Percentiles rank a stretch among this genome's conserved stretches.
Conservation (phyloP, 2,888 invertebrate species). For the Drosophila stalkeri region DNA sequence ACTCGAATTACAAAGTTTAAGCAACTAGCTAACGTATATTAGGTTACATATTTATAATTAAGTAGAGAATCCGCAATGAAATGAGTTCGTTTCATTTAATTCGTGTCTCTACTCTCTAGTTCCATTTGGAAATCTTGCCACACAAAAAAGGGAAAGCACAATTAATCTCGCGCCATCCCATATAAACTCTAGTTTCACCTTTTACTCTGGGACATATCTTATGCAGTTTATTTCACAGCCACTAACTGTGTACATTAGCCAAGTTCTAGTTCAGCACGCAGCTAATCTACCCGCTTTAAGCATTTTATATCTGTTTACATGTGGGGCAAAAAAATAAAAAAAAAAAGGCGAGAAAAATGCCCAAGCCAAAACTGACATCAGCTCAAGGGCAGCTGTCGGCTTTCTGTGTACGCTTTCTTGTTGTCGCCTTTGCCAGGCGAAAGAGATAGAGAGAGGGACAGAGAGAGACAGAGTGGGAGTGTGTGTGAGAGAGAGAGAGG, state of each 20-base stretch:
- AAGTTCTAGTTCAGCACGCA: slow-evolving; percentile 28
- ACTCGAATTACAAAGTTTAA: not conserved
- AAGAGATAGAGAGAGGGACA: not conserved
- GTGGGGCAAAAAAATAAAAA: not conserved
- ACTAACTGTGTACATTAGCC: slow-evolving; percentile 14
- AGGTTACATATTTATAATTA: not conserved
- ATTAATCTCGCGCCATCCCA: not conserved
- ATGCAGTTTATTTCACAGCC: slow-evolving; percentile 14
- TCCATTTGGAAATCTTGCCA: not conserved
- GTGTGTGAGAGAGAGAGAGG: not conserved
- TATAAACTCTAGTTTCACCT: slow-evolving; percentile 5
- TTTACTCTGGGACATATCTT: slow-evolving; percentile 2
- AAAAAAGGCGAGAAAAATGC: slow-evolving; percentile 25
- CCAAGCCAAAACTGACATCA: slow-evolving; percentile 42
- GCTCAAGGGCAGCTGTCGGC: slow-evolving; percentile 53
- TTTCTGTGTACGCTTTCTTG: slow-evolving; percentile 39
- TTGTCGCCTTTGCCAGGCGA: slow-evolving; percentile 3
- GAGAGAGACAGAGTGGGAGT: not conserved
- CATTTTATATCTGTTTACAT: slow-evolving; percentile 41
- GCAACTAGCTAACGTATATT: not conserved
- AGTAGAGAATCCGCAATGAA: not conserved
- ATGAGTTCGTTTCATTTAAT: slow-evolving; percentile 1
- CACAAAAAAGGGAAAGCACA: not conserved
- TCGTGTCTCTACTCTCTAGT: not conserved
- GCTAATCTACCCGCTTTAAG: slow-evolving; percentile 69